Base-by-base conservation (phyloP, 2,113 vertebrate species). In the Aythya baeri region DNA sequence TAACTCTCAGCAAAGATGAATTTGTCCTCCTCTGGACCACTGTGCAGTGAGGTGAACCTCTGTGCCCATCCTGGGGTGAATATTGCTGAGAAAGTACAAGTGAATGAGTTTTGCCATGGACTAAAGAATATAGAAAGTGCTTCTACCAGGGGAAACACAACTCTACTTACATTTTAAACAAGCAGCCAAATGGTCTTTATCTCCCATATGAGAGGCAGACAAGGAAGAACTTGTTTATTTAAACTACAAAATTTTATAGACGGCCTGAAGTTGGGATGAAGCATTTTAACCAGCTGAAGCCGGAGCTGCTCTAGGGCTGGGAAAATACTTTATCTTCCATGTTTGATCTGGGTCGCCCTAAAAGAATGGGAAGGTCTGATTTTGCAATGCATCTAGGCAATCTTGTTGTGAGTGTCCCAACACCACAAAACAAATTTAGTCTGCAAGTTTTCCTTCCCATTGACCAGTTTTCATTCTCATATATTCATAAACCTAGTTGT, bases 191-290 rank as follows among this genome's bases (percentile, higher is more conserved):
- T 13, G 20, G 43, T 52, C 83, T 84, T 92, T 87, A 54, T 91
- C 70, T 91, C 57, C 26, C n/a, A 8, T 49, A 61, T n/a, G 34
- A 88, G 27, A 86, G 9, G 46, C 59, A 91, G 78, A 62, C 88
- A 78, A 66, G 57, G 79, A 96, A 90, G 80, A 86, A 81, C 72
- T 96, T 90, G 57, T 96, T 96, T 95, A 86, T 83, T 90, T 88
- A 83, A 94, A 65, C 31, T 71, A 31, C 22, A 90, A 59, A 74
- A 85, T 57, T 93, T 90, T 94, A 88, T 84, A 89, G 91, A 81
- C n/a, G 6, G 2, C 75, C 68, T 86, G 93, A 91, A 91, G 21
- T 36, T 75, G 31, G 32, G 50, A 6, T 14, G 10, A 86, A 92
- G 25, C 54, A 65, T 67, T 93, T 95, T 89, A 95, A 90, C 57